Percentiles rank a stretch among this genome's conserved stretches.
Conservation (phyloP, 2,113 vertebrate species). For the Calidris pugnax region DNA sequence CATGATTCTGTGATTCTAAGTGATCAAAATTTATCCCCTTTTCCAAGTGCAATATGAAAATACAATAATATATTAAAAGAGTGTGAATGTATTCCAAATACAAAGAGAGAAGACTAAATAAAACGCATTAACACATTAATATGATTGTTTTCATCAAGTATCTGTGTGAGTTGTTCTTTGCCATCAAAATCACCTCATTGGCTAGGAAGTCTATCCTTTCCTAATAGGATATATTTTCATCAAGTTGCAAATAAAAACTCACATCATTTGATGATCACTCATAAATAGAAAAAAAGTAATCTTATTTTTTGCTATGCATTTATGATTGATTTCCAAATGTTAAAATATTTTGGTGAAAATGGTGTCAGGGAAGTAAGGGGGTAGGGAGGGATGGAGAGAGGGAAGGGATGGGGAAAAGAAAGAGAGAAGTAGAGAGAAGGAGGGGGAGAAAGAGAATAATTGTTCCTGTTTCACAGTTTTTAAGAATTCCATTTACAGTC, state of each 20-base stretch:
- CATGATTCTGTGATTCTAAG: not conserved
- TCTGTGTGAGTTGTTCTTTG: not conserved
- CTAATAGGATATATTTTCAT: not conserved
- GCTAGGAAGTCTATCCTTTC: not conserved
- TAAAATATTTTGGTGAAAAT: not conserved
- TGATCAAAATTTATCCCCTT: not conserved
- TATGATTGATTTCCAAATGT: not conserved
- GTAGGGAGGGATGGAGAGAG: rapidly evolving
- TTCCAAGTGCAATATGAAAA: not conserved
- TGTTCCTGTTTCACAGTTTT: not conserved
- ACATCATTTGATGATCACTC: not conserved
- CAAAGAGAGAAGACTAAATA: not conserved
- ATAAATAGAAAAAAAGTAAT: not conserved
- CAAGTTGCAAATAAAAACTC: not conserved
- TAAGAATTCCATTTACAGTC: not conserved
- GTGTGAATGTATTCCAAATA: not conserved
- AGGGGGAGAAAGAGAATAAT: not conserved
- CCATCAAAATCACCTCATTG: not conserved
- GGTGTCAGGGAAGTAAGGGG: rapidly evolving
- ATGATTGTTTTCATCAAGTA: not conserved
- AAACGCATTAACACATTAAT: not conserved
- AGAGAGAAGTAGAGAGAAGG: too few relatives aligned
- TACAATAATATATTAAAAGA: not conserved
- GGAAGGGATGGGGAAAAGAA: not conserved
- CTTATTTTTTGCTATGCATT: not conserved